Percentiles rank a stretch among this genome's conserved stretches.
These are phyloP conservation scores for Cataglyphis rosenhaueri DNA, from an alignment of 2,888 invertebrate genomes.

Conservation along the genomic window DNA sequence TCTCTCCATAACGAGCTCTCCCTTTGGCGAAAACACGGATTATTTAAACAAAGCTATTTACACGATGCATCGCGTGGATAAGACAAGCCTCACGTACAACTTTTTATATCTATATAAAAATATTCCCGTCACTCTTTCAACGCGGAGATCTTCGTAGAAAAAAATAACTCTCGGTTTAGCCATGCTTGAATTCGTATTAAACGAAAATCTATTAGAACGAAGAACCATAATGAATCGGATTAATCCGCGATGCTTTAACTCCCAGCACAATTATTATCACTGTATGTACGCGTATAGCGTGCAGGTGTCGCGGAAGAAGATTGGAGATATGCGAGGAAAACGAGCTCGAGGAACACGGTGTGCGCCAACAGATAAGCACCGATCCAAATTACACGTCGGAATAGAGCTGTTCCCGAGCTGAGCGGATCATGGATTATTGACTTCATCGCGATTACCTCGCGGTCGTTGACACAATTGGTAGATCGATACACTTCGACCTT, in stretches of 20 bases:
- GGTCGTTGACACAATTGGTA: conserved; percentile 67
- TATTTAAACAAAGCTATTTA: conserved; percentile 54
- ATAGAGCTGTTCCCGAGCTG: conserved; percentile 78
- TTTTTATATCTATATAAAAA: background rate
- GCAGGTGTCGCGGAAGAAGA: conserved; percentile 60
- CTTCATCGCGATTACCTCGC: conserved; percentile 78
- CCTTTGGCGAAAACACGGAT: conserved; percentile 17
- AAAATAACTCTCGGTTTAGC: background rate
- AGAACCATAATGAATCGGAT: conserved; percentile 29
- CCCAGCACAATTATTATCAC: conserved; percentile 56
- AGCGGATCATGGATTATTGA: conserved; percentile 85
- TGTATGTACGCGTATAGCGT: conserved; percentile 59
- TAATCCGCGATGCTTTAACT: conserved; percentile 42
- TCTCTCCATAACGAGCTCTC: background rate
- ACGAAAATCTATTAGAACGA: conserved; percentile 17
- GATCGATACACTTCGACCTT: conserved; percentile 71
- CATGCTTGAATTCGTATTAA: background rate
- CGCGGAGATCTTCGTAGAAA: background rate
- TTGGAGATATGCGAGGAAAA: conserved; percentile 58
- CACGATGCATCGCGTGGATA: background rate
- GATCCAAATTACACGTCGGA: conserved; percentile 84
- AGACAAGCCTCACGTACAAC: background rate
- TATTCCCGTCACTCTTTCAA: background rate
- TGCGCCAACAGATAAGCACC: conserved; percentile 83
- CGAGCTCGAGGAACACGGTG: conserved; percentile 74